Evolutionary conservation across 2,113 vertebrate species (phyloP), one percentile per base, ranked within the genome.

Genomic region (Gracilinanus agilis): DNA sequence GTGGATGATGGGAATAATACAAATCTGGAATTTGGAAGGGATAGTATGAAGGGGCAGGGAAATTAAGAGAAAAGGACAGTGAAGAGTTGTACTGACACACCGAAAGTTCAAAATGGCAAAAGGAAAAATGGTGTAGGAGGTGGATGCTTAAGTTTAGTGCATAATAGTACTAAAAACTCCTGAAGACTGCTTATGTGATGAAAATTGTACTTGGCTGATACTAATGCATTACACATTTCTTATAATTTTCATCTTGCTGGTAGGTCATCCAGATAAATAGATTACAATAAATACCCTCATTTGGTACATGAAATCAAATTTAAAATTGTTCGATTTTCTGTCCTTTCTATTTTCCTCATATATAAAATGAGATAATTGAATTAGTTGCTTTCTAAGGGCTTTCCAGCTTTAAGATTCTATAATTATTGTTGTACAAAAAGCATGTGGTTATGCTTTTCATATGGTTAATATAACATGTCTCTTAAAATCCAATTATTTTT

Each of bases 401-500:
- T 40, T 83, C 61, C 1, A 23, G 67, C 19, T 40, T 40, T 7
- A 83, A 83, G 67, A 83, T 40, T 83, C n/a, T 83, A 16, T 83
- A n/a, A 83, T 40, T 83, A 9, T 21, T 21, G 12, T 16, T 67
- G 16, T 75, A n/a, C 13, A 21, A 40, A 83, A 40, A 83, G 19
- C 67, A 40, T 23, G 23, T 7, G 49, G 49, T 24, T 53, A 44
- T 49, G 44, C 44, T 90, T 90, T 83, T 90, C 44, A 90, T 10
- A 44, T 24, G 25, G 89, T 53, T 53, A 24, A 53, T 49, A 49
- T 49, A 89, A 49, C 44, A 56, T 93, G 12, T 97, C 88, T 96
- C 89, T 92, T 95, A 96, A 96, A 40, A 90, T 83, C 11, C 49
- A 93, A 61, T 91, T 96, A 90, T 95, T 97, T 96, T n/a, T 96